Evolutionary conservation across 2,113 vertebrate genomes (phyloP).

Genomic region (Smithornis capensis): DNA sequence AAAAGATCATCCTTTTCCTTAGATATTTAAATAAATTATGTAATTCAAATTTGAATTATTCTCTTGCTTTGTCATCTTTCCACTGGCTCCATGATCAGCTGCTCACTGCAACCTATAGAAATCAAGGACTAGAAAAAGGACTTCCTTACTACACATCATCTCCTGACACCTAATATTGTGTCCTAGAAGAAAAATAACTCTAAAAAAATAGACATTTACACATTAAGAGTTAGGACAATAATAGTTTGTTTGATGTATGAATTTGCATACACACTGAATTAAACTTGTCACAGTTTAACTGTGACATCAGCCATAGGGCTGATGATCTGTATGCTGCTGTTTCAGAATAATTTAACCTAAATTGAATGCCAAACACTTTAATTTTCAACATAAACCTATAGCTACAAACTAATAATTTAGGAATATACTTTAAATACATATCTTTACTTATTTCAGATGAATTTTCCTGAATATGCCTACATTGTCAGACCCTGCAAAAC

Average conservation of each 20-base stretch:
- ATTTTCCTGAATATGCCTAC: background rate
- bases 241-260: background rate
- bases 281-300: background rate
- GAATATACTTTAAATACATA: background rate
- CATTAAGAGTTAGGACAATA: background rate
- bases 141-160: background rate
- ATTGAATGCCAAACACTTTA: background rate
- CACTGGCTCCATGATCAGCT: background rate
- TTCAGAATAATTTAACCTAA: background rate
- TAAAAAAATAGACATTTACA: background rate
- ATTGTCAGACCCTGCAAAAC: background rate
- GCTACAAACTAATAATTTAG: background rate
- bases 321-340: background rate
- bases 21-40: background rate
- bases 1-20: background rate
- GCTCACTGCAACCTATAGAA: background rate
- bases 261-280: background rate
- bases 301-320: background rate
- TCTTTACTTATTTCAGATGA: background rate
- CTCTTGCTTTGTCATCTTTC: background rate
- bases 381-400: background rate
- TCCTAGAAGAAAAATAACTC: background rate
- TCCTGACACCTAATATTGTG: background rate
- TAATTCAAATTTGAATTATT: background rate
- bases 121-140: background rate